Evolutionary conservation across 1,140 invertebrate species (phyloP), one percentile per base, ranked within the genome.

Genomic region (Drosophila busckii): DNA sequence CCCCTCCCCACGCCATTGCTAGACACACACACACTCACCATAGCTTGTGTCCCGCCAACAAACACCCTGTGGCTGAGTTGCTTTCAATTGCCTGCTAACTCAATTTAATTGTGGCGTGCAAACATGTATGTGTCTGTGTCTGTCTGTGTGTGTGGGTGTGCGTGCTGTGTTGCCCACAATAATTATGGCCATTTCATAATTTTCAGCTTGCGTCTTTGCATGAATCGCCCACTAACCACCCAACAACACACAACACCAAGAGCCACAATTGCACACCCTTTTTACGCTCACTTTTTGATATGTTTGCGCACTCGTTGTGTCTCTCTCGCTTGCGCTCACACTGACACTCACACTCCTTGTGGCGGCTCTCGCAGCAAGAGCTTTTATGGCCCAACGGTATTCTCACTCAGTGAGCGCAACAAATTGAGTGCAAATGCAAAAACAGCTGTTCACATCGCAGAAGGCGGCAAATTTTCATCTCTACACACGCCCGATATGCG

Each of bases 141-240:
- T 23, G n/a, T 10, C 13, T 12, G 10, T 44, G 35, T 46, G 19
- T 9, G 44, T 34, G 20, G 19, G 25, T 31, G 23, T 45, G 41
- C 48, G 41, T 35, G 12, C n/a, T 45, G 16, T 10, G 22, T 44
- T 35, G 28, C 20, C 45, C 54, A 50, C 37, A 58, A 42, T 52
- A 26, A 59, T 44, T 59, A 59, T 59, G 38, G 38, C 17, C 38
- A 52, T 59, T 44, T 59, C 55, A 59, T 59, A 59, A 59, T 42
- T 44, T 44, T 10, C 37, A 28, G 46, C 28, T 52, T 40, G 13
- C 9, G 7, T 16, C 40, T 25, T 8, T 15, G 5, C 25, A 50
- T 41, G 20, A 35, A 50, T 55, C 6, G 17, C n/a, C 32, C 16
- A 3, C 16, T 0, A 8, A n/a, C 28, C 49, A 20, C 28, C 19